Conservation (phyloP, 2,888 invertebrate genomes). For the Agonopterix subpropinquella region DNA sequence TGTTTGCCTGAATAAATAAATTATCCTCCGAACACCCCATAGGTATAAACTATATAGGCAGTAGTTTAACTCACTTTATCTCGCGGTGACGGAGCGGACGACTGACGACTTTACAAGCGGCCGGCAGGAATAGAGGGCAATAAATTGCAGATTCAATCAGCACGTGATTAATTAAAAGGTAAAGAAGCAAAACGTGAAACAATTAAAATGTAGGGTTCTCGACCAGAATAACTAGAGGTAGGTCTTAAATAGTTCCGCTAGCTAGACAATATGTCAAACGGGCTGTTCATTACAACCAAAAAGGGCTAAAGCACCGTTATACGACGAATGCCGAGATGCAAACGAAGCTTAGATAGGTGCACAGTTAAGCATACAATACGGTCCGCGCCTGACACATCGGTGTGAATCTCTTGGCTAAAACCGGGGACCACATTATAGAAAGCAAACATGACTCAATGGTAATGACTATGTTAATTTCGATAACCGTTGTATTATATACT, state of each 20-base stretch:
- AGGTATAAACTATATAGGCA: too few species aligned
- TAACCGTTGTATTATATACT: slow-evolving; percentile 17
- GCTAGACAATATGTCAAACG: slow-evolving; percentile 34
- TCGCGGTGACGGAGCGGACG: too few species aligned
- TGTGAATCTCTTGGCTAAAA: slow-evolving; percentile 26
- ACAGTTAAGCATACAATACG: slow-evolving; percentile 40
- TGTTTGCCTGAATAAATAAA: slow-evolving; percentile 18
- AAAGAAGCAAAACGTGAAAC: slow-evolving; percentile 8
- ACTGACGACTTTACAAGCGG: too few species aligned
- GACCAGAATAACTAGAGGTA: background rate
- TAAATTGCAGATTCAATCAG: slow-evolving; percentile 6
- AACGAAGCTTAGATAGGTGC: slow-evolving; percentile 27
- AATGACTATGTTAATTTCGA: slow-evolving; percentile 36
- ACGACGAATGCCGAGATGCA: slow-evolving; percentile 48
- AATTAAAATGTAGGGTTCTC: background rate
- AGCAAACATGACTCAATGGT: slow-evolving; percentile 34
- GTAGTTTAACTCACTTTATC: too few species aligned
- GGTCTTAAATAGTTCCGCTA: background rate
- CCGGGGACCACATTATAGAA: slow-evolving; percentile 30
- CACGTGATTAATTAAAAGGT: slow-evolving; percentile 6
- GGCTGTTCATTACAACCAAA: slow-evolving; percentile 31
- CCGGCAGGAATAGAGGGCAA: slow-evolving; percentile 3
- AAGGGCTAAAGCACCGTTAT: slow-evolving; percentile 47
- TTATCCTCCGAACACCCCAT: background rate
- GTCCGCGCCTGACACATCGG: slow-evolving; percentile 26